Base-by-base conservation (phyloP, 2,888 invertebrate species). In the Drosophila austrosaltans region DNA sequence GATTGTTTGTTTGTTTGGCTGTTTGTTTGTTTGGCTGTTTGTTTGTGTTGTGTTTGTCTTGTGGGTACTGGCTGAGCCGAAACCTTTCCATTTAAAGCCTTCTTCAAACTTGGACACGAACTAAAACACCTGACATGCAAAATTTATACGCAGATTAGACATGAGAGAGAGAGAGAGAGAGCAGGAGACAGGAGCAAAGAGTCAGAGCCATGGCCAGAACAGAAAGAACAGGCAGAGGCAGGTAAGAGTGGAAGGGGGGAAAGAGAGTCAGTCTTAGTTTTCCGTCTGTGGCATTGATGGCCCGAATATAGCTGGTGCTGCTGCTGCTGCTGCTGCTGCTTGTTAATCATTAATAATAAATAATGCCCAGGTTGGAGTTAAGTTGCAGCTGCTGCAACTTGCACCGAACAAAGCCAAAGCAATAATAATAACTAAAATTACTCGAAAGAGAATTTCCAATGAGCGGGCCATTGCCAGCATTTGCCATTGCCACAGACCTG, bases 311-410 rank as follows among this genome's bases (percentile, higher is more conserved):
- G 53, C 39, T 62, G 28, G 16, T 36, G 16, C 32, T 62, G 28
- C 30, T 36, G 16, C 32, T 36, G 59, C 32, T 36, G 59, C n/a
- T 20, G 3, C 53, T 36, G 61, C 83, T 75, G 72, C 78, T 81
- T 84, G 83, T 81, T 84, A 84, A 84, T 86, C 87, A 83, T 84
- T 79, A 79, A 84, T 84, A 86, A 86, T 86, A 84, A 84, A 84
- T 84, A 84, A 84, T 86, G 79, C 79, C 61, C 70, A 77, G 84
- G 78, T 81, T 74, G 68, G 79, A 74, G 83, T 78, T 79, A 76
- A 69, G 78, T 69, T 79, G 84, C 78, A 75, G 72, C 63, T 74
- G 74, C 65, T 73, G 32, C 74, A 66, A 25, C 67, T 48, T 48
- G 28, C 25, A 58, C 25, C 58, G 68, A 78, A 82, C 83, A 83